Evolutionary conservation across 2,888 invertebrate genomes (phyloP).

Genomic region (Crossocerus cetratus): DNA sequence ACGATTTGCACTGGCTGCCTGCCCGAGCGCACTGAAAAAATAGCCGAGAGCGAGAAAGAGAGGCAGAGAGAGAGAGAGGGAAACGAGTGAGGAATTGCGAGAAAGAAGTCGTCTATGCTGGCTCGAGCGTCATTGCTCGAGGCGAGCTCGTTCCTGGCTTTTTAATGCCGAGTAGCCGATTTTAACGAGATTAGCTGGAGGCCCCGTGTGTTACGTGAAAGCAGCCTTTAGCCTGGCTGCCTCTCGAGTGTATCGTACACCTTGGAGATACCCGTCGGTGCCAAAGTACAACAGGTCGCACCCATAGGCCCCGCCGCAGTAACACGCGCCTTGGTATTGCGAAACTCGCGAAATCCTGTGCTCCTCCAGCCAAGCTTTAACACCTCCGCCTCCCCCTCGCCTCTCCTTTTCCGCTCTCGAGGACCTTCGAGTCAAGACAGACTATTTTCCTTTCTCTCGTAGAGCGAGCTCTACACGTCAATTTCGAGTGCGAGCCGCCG

Average conservation of each 20-base stretch:
- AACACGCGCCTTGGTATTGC: too few species aligned
- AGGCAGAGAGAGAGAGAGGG: too few species aligned
- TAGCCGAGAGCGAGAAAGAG: neutral
- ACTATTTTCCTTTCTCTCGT: too few species aligned
- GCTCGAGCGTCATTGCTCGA: neutral
- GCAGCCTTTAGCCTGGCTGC: slow-evolving; percentile 15
- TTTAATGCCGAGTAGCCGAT: slow-evolving; percentile 2
- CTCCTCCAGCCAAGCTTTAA: neutral
- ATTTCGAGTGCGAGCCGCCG: too few species aligned
- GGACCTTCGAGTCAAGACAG: neutral
- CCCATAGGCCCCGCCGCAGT: neutral
- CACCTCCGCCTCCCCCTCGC: neutral
- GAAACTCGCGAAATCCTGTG: slow-evolving; percentile 6
- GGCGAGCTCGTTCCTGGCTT: neutral
- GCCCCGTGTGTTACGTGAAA: slow-evolving; percentile 22
- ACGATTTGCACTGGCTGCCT: neutral
- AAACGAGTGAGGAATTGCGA: neutral
- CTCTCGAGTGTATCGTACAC: neutral
- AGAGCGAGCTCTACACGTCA: too few species aligned
- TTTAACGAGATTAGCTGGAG: slow-evolving; percentile 36
- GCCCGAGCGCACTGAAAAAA: neutral
- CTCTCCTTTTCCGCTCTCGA: neutral
- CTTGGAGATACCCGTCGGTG: slow-evolving; percentile 2
- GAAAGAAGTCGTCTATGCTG: neutral
- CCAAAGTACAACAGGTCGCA: neutral